A percentile compares a stretch with the other conserved stretches of the same genome.
Conservation (phyloP, 1,140 invertebrate species). For the Zaprionus nigranus region DNA sequence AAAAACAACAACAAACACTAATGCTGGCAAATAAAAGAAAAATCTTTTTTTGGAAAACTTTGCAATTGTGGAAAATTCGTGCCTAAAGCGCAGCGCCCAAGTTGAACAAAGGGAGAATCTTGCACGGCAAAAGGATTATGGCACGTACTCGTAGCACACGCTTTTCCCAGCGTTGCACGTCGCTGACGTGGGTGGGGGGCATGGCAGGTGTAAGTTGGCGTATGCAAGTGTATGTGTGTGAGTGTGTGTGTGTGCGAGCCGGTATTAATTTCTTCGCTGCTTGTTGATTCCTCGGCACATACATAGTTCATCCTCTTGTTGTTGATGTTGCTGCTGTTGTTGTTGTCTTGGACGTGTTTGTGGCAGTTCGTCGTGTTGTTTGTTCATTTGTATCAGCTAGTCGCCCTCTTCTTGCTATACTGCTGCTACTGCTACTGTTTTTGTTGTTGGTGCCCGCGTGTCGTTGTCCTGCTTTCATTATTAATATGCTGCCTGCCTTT, state of each 20-base stretch:
- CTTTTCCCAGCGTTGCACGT: slow-evolving; percentile 40
- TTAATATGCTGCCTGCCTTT: slow-evolving; percentile 67
- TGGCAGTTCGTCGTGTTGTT: slow-evolving; percentile 46
- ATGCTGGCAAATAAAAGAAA: slow-evolving; percentile 15
- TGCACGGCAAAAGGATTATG: slow-evolving; percentile 53
- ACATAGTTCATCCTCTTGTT: slow-evolving; percentile 3
- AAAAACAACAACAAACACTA: neutral
- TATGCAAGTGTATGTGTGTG: slow-evolving; percentile 7
- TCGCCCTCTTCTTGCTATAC: slow-evolving; percentile 18
- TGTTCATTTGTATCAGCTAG: slow-evolving; percentile 41
- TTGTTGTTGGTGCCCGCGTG: slow-evolving; percentile 29
- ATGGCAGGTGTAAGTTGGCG: neutral
- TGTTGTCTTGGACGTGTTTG: slow-evolving; percentile 40
- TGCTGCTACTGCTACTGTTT: slow-evolving; percentile 31
- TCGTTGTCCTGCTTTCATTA: slow-evolving; percentile 63
- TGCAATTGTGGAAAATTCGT: slow-evolving; percentile 34
- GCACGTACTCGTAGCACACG: slow-evolving; percentile 45
- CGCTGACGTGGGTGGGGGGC: slow-evolving; percentile 4
- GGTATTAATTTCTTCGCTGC: slow-evolving; percentile 69
- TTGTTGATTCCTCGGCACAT: slow-evolving; percentile 41
- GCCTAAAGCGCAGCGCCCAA: slow-evolving; percentile 8
- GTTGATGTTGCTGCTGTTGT: slow-evolving; percentile 9
- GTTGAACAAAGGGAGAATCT: slow-evolving; percentile 41
- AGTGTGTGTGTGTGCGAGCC: slow-evolving; percentile 1
- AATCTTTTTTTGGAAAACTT: slow-evolving; percentile 19